These are phyloP conservation scores for Lepus townsendii DNA, from an alignment of 2,797 vertebrate species.

Conservation along the genomic window DNA sequence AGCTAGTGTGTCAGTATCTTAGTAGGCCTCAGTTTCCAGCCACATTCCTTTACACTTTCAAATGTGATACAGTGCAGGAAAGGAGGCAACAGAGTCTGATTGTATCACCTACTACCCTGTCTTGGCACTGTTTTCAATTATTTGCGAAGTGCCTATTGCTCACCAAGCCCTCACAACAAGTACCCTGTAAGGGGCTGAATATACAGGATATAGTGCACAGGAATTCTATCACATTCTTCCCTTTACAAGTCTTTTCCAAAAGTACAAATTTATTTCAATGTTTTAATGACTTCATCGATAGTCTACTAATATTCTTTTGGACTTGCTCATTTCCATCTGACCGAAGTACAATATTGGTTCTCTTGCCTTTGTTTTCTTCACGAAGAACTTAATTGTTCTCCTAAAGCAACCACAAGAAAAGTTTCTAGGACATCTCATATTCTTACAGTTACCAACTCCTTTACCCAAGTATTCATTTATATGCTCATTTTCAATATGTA, in stretches of 20 bases:
- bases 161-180: not conserved
- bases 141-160: not conserved
- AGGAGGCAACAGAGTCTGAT: not conserved
- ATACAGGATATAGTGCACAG: not conserved
- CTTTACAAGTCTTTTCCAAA: conserved; percentile 41
- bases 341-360: not conserved
- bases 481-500: too few species aligned
- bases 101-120: not conserved
- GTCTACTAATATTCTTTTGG: not conserved
- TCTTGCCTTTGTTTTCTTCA: conserved; percentile 48
- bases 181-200: not conserved
- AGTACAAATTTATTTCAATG: not conserved
- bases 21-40: not conserved
- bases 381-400: conserved; percentile 34
- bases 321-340: not conserved
- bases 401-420: not conserved
- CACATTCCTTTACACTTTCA: not conserved
- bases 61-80: not conserved
- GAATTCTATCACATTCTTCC: not conserved
- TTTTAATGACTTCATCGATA: not conserved
- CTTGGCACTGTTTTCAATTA: not conserved
- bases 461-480: not conserved
- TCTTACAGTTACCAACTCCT: not conserved
- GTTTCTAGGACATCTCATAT: conserved; percentile 33
- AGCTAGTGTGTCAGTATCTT: not conserved